Evolutionary conservation across 2,113 vertebrate species (phyloP), one percentile per base, ranked within the genome.

Genomic region (Polypterus senegalus): DNA sequence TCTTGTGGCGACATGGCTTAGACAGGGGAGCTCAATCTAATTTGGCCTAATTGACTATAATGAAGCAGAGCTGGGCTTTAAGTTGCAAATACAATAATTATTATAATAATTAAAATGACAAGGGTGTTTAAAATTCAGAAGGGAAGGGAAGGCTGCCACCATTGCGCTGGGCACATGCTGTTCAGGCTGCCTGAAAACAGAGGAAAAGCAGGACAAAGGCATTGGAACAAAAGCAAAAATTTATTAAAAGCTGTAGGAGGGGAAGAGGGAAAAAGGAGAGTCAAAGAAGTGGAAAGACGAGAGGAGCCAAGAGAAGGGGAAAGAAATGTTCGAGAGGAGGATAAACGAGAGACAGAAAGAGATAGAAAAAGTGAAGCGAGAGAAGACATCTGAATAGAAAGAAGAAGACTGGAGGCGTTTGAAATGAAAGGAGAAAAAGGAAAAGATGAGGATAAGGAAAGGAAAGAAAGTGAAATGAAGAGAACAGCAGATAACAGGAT

Each of bases 401-500:
- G 52, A n/a, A n/a, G 52, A 54, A 9, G n/a, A n/a, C 8, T 9
- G 2, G 56, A 59, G 5, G 48, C 4, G 7, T 8, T 9, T 6
- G 7, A 2, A 46, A 47, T 7, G 58, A 46, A 3, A 8, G 46
- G 27, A 47, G 53, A 43, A 52, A 48, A 43, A n/a, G 48, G 11
- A 49, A 5, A 64, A 5, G 49, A 53, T 27, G 27, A 27, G 8
- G 60, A 9, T 1, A 61, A 65, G 59, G 44, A 56, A 62, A 68
- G 58, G 69, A 67, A 66, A 61, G 66, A 47, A 60, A 61, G 67
- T 60, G 62, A 63, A 68, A 51, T 63, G 68, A 66, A 9, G 54
- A 69, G 48, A 59, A 9, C 9, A 66, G 63, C 69, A 73, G 58
- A 73, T 67, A 73, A 69, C 63, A 27, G 3, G 53, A 27, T 27